Base-by-base conservation (phyloP, 2,888 invertebrate species). In the Drosophila phalerata region DNA sequence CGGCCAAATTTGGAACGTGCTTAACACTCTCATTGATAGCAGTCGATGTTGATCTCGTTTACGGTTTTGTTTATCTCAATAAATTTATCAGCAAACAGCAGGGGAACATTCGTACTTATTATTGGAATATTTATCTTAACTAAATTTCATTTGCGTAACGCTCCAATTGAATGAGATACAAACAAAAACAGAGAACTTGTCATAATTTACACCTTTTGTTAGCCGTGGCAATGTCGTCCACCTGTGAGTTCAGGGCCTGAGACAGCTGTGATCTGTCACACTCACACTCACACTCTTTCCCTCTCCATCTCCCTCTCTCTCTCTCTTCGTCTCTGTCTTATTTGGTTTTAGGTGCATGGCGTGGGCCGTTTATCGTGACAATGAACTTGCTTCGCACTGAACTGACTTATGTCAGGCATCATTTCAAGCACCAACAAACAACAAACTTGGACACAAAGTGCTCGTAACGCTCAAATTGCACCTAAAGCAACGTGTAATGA, bases 231-330 rank as follows among this genome's bases (percentile, higher is more conserved):
- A 73, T 64, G 79, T 62, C 79, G 64, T 67, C 58, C 73, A 75
- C 67, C 63, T 61, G 68, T 53, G 58, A 58, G 80, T 77, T 84
- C 86, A 84, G 72, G 88, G 83, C 61, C 70, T 66, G 48, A 22
- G 37, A 55, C 64, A 75, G 30, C 69, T 68, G 53, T 28, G 47
- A 37, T 28, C 19, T 66, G 45, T 66, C 56, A 71, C 57, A 55
- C n/a, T 13, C n/a, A 11, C 13, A 2, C 11, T 19, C n/a, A 11
- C 13, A 17, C 45, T 37, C 57, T 15, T 28, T 17, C 10, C 25
- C 28, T 25, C 6, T 2, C 10, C 19, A n/a, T 15, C 13, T 13
- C 40, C n/a, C 40, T 28, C 9, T 30, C 9, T 9, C 38, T 28
- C 28, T 48, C 4, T 9, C 2, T 37, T 11, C 28, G 25, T 9